A percentile compares a stretch with the other conserved stretches of the same genome.
phyloP scores from a whole-genome alignment of 2,113 vertebrate genomes.

The Columbina picui region DNA sequence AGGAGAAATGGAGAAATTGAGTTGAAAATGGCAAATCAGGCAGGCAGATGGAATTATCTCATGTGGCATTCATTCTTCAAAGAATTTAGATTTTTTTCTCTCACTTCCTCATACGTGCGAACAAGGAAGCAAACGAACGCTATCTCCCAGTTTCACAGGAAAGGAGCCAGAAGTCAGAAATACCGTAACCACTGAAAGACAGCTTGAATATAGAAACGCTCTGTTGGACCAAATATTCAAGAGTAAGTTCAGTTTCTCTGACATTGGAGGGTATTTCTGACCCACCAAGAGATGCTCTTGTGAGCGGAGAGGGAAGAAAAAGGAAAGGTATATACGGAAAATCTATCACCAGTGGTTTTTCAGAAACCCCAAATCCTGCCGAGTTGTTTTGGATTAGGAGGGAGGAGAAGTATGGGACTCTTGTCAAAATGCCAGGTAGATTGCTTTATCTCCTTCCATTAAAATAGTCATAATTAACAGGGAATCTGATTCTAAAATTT shows the following conservation, averaged over 20 bases:
- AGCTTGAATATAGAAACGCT: background rate
- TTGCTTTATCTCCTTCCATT: background rate
- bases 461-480: background rate
- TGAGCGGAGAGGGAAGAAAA: background rate
- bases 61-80: background rate
- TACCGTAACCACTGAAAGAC: background rate
- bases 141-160: background rate
- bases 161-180: background rate
- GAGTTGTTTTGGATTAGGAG: background rate
- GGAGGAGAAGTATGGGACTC: background rate
- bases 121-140: background rate
- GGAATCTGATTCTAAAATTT: background rate
- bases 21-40: background rate
- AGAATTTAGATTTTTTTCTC: background rate
- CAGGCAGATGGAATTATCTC: background rate
- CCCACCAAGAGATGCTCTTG: fast-evolving
- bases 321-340: background rate
- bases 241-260: background rate
- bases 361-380: background rate
- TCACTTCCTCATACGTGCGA: constrained; percentile 21
- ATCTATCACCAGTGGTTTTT: background rate
- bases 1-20: background rate
- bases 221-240: background rate
- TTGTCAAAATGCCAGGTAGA: background rate
- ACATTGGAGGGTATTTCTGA: background rate